These are phyloP conservation scores for Antheraea mylitta DNA, from an alignment of 1,140 invertebrate species.

Conservation along the genomic window DNA sequence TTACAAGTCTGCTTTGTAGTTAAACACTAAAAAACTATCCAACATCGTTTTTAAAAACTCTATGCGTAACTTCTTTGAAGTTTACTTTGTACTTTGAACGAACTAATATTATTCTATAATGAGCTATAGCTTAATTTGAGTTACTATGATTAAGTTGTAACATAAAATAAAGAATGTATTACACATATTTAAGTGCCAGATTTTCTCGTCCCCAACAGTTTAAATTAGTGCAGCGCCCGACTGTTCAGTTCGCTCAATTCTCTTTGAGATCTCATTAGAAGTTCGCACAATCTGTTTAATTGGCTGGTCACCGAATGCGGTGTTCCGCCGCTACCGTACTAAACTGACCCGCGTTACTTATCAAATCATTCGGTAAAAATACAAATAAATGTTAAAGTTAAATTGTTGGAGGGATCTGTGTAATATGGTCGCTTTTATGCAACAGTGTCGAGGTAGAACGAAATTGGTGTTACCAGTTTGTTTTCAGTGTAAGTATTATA, in stretches of 20 bases:
- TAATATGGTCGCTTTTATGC: conserved; percentile 32
- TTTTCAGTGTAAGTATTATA: conserved; percentile 22
- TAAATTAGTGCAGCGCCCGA: conserved; percentile 18
- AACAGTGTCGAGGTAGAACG: conserved; percentile 33
- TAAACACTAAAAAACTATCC: no score
- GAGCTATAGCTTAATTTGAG: no score
- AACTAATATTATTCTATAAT: no score
- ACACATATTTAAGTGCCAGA: no score
- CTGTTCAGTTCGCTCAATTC: conserved; percentile 33
- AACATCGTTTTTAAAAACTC: no score
- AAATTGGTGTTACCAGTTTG: conserved; percentile 39
- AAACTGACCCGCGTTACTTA: conserved; percentile 18
- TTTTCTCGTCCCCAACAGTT: neutral
- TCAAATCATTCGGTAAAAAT: neutral
- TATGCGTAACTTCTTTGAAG: no score
- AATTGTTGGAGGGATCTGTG: conserved; percentile 16
- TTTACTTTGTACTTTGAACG: no score
- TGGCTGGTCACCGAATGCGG: conserved; percentile 32
- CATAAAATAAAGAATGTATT: no score
- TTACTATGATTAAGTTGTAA: no score
- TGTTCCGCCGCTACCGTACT: conserved; percentile 24
- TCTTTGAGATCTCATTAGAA: conserved; percentile 42
- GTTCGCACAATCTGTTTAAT: conserved; percentile 41
- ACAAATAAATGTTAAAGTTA: neutral
- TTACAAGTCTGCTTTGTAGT: no score